Evolutionary conservation across 2,797 vertebrate species (phyloP).

Genomic region (Takifugu ocellatus): DNA sequence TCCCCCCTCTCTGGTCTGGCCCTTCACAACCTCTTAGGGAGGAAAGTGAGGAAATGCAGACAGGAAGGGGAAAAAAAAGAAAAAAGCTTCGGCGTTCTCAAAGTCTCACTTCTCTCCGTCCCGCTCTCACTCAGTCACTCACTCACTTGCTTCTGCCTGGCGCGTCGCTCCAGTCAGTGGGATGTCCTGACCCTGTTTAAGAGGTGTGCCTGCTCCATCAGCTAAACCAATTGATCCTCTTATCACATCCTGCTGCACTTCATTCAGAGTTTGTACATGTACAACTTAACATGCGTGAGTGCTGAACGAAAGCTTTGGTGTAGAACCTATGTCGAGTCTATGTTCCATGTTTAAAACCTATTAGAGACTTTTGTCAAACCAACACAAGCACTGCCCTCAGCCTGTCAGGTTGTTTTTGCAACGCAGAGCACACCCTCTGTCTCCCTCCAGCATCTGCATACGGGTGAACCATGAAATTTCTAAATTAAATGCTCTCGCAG

Average conservation of each 20-base stretch:
- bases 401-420: conserved; percentile 34
- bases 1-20: conserved; percentile 37
- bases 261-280: conserved; percentile 55
- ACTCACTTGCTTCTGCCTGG: conserved; percentile 15
- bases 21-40: conserved; percentile 50
- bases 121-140: conserved; percentile 34
- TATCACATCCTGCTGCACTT: conserved; percentile 50
- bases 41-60: conserved; percentile 44
- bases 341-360: too few relatives aligned
- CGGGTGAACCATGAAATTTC: conserved; percentile 37
- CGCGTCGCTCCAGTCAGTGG: conserved; percentile 58
- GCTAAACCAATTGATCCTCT: conserved; percentile 75
- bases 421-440: conserved; percentile 31
- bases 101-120: conserved; percentile 44
- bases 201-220: conserved; percentile 60
- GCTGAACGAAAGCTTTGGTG: conserved; percentile 10
- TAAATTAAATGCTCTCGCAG: background rate
- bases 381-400: conserved; percentile 21
- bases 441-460: conserved; percentile 27
- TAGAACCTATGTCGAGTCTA: background rate
- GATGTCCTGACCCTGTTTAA: conserved; percentile 72
- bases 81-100: conserved; percentile 32
- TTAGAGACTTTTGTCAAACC: conserved; percentile 26
- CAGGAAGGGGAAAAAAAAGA: conserved; percentile 6
- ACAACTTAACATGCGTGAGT: conserved; percentile 7